These are phyloP conservation scores for Saccostrea glomerata DNA, from an alignment of 1,140 invertebrate genomes.

Conservation along the genomic window DNA sequence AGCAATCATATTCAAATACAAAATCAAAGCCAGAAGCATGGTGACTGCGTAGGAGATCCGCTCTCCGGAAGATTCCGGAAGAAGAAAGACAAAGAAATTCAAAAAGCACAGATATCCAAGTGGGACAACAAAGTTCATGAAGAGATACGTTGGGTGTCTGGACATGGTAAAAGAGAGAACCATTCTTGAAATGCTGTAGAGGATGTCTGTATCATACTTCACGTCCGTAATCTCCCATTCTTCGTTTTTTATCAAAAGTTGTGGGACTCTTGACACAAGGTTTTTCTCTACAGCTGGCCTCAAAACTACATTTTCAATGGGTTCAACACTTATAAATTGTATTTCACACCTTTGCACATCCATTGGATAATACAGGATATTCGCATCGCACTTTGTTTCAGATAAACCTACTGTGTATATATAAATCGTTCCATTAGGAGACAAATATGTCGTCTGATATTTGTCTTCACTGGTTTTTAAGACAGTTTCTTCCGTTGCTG, in stretches of 20 bases:
- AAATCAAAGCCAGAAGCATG: background rate
- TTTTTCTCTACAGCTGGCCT: background rate
- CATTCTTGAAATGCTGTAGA: background rate
- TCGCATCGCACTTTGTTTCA: background rate
- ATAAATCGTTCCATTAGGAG: background rate
- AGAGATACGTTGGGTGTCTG: background rate
- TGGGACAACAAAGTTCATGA: background rate
- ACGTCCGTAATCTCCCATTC: background rate
- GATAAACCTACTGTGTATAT: background rate
- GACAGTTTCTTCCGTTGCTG: background rate
- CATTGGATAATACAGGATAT: background rate
- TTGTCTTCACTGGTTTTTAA: background rate
- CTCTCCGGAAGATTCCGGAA: background rate
- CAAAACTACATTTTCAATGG: background rate
- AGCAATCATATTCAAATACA: conserved; percentile 1
- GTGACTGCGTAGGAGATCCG: background rate
- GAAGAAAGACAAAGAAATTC: background rate
- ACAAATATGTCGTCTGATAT: background rate
- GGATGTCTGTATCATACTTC: too few species aligned
- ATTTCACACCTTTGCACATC: background rate
- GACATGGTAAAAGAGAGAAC: background rate
- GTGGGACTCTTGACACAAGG: too few species aligned
- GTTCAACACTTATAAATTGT: background rate
- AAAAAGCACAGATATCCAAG: background rate
- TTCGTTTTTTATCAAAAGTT: background rate